A percentile compares a stretch with the other conserved stretches of the same genome.
Evolutionary conservation across 2,797 vertebrate genomes (phyloP).

Genomic region (Channallabes apus): DNA sequence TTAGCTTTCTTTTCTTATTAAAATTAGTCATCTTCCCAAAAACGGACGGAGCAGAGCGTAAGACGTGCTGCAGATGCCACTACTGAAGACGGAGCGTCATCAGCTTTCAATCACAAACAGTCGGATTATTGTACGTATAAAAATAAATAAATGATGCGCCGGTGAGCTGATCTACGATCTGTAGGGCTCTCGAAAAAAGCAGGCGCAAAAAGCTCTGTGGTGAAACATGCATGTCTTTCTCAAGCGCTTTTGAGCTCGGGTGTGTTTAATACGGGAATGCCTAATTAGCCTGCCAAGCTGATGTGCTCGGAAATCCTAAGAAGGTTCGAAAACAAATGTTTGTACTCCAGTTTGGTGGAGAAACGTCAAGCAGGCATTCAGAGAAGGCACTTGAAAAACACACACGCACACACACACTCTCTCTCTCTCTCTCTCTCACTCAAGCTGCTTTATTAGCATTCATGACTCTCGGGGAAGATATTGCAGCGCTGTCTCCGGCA

Average conservation of each 20-base stretch:
- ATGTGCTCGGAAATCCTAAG: neutral
- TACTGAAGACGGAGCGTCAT: conserved; percentile 41
- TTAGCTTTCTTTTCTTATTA: conserved; percentile 32
- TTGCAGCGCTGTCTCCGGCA: neutral
- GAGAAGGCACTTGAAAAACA: conserved; percentile 20
- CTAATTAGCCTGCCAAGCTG: conserved; percentile 7
- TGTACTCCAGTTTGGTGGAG: conserved; percentile 15
- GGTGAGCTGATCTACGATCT: conserved; percentile 14
- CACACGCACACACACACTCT: neutral
- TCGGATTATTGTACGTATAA: neutral
- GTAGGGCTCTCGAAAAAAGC: conserved; percentile 4
- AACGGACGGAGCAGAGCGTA: conserved; percentile 54
- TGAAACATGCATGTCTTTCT: neutral
- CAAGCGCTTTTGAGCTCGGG: neutral
- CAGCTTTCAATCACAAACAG: conserved; percentile 33
- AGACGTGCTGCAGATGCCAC: conserved; percentile 48
- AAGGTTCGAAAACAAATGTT: conserved; percentile 17
- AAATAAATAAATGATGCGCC: neutral
- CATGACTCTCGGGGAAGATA: conserved; percentile 5
- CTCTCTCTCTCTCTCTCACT: neutral
- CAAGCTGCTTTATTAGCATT: conserved; percentile 30
- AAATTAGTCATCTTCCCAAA: conserved; percentile 51
- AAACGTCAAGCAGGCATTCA: conserved; percentile 9
- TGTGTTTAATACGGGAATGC: neutral
- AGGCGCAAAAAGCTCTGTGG: conserved; percentile 4